phyloP scores from a whole-genome alignment of 2,113 vertebrate genomes.

The Malaclemys terrapin region DNA sequence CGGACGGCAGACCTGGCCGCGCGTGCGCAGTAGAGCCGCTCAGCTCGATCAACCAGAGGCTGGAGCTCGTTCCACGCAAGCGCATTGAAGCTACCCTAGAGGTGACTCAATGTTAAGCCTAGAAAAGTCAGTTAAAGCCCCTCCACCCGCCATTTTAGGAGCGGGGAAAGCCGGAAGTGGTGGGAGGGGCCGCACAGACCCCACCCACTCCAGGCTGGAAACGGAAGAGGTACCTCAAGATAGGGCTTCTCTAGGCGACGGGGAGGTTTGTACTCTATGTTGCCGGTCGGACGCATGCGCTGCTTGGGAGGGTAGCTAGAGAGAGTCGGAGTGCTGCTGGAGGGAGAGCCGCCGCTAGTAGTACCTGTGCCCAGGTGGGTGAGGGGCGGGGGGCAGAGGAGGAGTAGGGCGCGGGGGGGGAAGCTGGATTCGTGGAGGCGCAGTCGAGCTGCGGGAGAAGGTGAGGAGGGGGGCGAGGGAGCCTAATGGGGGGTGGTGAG shows the following conservation, averaged over 20 bases:
- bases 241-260: fast-evolving
- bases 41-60: fast-evolving
- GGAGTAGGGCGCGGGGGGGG: neutral
- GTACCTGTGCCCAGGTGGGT: neutral
- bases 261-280: neutral
- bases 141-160: fast-evolving
- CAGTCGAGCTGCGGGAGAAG: too few species aligned
- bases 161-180: fast-evolving
- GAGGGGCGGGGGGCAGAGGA: fast-evolving
- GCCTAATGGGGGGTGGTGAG: neutral
- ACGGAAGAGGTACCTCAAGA: neutral
- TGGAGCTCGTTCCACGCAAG: neutral
- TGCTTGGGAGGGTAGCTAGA: fast-evolving
- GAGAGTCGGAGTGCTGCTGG: fast-evolving
- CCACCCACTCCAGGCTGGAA: neutral
- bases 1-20: neutral
- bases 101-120: too few species aligned
- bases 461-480: neutral
- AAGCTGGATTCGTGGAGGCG: neutral
- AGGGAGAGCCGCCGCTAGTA: neutral
- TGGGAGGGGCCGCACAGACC: fast-evolving
- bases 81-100: neutral
- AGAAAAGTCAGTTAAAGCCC: neutral
- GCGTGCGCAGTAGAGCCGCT: neutral
- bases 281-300: neutral